A percentile compares a stretch with the other conserved stretches of the same genome.
These are phyloP conservation scores for Oscheius sp. DNA, from an alignment of 2,888 invertebrate species.

Conservation along the genomic window DNA sequence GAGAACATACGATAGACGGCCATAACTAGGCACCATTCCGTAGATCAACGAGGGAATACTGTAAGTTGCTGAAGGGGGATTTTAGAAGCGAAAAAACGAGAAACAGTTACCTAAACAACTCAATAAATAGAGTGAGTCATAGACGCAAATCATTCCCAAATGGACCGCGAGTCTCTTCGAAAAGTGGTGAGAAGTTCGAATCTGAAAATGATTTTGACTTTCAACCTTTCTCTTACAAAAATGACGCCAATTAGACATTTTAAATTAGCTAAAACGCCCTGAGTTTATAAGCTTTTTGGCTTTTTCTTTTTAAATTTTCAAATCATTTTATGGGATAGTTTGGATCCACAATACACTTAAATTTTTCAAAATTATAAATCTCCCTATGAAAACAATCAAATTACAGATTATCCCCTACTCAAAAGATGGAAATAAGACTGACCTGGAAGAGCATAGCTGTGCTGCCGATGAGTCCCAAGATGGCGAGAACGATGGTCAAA, in stretches of 20 bases:
- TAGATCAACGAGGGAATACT: constrained; percentile 50
- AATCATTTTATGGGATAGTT: too few relatives aligned
- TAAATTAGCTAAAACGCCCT: too few relatives aligned
- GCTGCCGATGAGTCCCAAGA: constrained; percentile 64
- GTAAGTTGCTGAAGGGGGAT: constrained; percentile 36
- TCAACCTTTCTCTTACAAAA: not conserved
- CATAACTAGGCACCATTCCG: constrained; percentile 51
- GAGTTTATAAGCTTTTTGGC: not conserved
- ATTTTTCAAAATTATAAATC: too few relatives aligned
- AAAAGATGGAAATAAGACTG: not conserved
- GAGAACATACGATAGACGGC: constrained; percentile 66
- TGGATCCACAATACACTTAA: too few relatives aligned
- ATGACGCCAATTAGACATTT: too few relatives aligned
- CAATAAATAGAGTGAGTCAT: constrained; percentile 62
- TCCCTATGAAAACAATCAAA: too few relatives aligned
- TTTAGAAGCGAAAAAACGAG: not conserved
- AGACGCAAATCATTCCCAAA: constrained; percentile 64
- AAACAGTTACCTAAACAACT: constrained; percentile 55
- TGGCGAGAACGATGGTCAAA: constrained; percentile 58
- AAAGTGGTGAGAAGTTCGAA: constrained; percentile 62
- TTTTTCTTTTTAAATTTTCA: not conserved
- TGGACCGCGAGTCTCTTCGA: constrained; percentile 66
- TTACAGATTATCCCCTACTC: too few relatives aligned
- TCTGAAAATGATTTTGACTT: constrained; percentile 39
- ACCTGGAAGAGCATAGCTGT: constrained; percentile 61